Evolutionary conservation across 2,113 vertebrate species (phyloP).

Genomic region (Corythornis madagascariensis): DNA sequence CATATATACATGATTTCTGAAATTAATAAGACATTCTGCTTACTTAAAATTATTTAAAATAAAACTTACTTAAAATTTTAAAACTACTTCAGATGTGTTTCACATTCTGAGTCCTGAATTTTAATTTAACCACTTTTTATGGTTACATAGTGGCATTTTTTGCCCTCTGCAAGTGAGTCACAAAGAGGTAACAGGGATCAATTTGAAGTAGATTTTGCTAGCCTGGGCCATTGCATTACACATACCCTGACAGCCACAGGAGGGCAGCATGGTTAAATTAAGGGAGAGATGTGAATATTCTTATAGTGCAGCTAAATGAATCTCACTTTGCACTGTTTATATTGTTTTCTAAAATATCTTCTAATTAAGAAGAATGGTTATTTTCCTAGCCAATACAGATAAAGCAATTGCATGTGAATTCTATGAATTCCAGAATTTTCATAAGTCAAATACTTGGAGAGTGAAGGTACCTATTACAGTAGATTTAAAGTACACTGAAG

Average conservation of each 20-base stretch:
- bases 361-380: background rate
- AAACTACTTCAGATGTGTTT: background rate
- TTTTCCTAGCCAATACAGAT: background rate
- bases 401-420: background rate
- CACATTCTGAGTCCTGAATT: background rate
- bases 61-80: background rate
- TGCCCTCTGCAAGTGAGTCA: background rate
- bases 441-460: background rate
- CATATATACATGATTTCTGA: background rate
- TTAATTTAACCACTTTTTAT: background rate
- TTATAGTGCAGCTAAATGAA: background rate
- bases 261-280: conserved; percentile 76
- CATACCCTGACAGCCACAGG: conserved; percentile 69
- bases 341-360: background rate
- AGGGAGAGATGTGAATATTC: background rate
- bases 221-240: background rate
- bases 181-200: background rate
- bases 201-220: background rate
- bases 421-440: background rate
- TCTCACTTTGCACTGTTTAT: background rate
- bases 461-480: background rate
- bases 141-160: background rate
- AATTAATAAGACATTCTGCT: background rate
- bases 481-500: background rate
- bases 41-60: background rate